Percentiles rank a stretch among this genome's conserved stretches.
These are phyloP conservation scores for Epicauta chinensis DNA, from an alignment of 1,140 invertebrate genomes.

Conservation along the genomic window DNA sequence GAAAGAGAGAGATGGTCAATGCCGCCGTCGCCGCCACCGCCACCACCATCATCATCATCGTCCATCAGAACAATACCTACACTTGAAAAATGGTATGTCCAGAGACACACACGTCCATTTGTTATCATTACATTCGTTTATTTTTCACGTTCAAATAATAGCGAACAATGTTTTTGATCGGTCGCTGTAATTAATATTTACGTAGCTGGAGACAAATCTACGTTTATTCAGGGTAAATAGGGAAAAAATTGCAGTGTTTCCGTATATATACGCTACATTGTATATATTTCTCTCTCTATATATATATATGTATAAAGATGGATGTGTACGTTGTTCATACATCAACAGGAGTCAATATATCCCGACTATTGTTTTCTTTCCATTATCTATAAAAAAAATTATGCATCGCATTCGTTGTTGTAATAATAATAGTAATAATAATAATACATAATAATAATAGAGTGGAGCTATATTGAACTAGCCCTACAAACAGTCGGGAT, in stretches of 20 bases:
- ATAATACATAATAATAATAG: too few species aligned
- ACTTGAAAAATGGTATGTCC: conserved; percentile 5
- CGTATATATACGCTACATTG: too few species aligned
- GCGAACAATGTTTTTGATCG: conserved; percentile 24
- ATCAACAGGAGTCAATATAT: conserved; percentile 18
- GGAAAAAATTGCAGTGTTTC: too few species aligned
- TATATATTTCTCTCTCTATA: too few species aligned
- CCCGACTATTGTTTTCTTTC: conserved; percentile 19
- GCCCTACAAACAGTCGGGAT: too few species aligned
- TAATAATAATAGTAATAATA: background rate
- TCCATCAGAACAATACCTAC: conserved; percentile 12
- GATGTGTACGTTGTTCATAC: conserved; percentile 8
- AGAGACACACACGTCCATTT: conserved; percentile 12
- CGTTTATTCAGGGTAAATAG: conserved; percentile 8
- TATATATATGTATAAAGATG: too few species aligned
- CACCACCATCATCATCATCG: too few species aligned
- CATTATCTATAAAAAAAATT: conserved; percentile 5
- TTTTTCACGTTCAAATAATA: conserved; percentile 22
- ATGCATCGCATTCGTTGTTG: background rate
- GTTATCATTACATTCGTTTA: conserved; percentile 20
- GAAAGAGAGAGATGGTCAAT: too few species aligned
- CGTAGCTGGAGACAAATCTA: conserved; percentile 24
- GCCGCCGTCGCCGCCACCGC: too few species aligned
- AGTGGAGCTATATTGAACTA: too few species aligned
- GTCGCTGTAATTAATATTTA: conserved; percentile 24